Evolutionary conservation across 2,888 invertebrate species (phyloP).

Genomic region (Hirtodrosophila duncani): DNA sequence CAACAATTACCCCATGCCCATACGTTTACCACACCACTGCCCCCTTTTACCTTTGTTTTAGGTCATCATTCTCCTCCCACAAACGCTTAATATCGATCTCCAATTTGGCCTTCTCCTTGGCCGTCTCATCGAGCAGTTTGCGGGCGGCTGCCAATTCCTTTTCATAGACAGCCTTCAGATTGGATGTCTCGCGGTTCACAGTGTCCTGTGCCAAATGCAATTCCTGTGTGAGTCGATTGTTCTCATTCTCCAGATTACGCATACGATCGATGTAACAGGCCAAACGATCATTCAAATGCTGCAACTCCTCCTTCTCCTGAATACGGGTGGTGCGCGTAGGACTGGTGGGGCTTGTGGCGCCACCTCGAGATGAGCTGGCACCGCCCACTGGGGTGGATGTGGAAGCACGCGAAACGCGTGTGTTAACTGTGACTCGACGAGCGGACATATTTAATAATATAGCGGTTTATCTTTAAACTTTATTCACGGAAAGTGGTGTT

Average conservation of each 20-base stretch:
- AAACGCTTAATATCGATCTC: constrained; percentile 95
- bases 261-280: constrained; percentile 98
- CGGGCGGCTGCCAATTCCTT: constrained; percentile 94
- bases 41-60: constrained; percentile 82
- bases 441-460: constrained; percentile 59
- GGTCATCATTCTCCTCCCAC: constrained; percentile 91
- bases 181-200: constrained; percentile 91
- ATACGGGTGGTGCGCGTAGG: constrained; percentile 93
- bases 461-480: neutral
- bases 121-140: constrained; percentile 93
- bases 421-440: constrained; percentile 72
- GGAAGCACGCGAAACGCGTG: constrained; percentile 74
- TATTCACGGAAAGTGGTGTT: constrained; percentile 1
- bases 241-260: constrained; percentile 94
- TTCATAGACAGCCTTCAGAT: constrained; percentile 94
- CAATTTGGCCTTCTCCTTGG: constrained; percentile 94
- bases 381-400: constrained; percentile 72
- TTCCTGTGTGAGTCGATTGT: constrained; percentile 89
- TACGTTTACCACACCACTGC: neutral
- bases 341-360: constrained; percentile 83
- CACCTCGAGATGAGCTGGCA: constrained; percentile 47
- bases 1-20: constrained; percentile 2
- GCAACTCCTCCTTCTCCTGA: constrained; percentile 96
- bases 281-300: constrained; percentile 96
- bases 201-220: constrained; percentile 91